Percentiles rank a stretch among this genome's conserved stretches.
Conservation (phyloP, 2,797 vertebrate species). For the Salmo trutta region DNA sequence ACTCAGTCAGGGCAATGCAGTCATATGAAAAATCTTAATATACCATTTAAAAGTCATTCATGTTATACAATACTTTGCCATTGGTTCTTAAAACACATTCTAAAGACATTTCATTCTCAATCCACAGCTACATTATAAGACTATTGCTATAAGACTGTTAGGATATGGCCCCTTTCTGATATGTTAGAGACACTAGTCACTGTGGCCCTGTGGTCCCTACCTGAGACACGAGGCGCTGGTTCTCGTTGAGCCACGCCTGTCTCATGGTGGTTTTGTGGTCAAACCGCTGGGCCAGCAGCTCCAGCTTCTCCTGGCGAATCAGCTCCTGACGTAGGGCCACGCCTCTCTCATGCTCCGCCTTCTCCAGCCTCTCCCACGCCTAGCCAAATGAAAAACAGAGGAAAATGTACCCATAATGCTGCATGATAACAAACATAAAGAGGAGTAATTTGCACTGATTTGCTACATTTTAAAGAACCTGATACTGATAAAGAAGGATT, state of each 20-base stretch:
- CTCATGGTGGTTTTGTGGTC: constrained; percentile 95
- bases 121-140: not conserved
- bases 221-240: constrained; percentile 88
- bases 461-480: not conserved
- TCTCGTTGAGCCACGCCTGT: constrained; percentile 95
- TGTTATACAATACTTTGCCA: not conserved
- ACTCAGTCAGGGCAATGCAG: not conserved
- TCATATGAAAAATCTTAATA: not conserved
- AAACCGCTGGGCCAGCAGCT: constrained; percentile 90
- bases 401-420: not conserved
- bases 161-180: not conserved
- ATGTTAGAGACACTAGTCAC: not conserved
- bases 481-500: not conserved
- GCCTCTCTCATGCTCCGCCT: constrained; percentile 91
- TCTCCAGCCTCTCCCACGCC: constrained; percentile 91
- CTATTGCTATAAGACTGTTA: not conserved
- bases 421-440: not conserved
- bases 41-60: not conserved
- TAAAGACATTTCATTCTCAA: not conserved
- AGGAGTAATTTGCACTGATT: not conserved
- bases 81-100: not conserved
- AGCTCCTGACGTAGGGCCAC: constrained; percentile 87
- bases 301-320: constrained; percentile 95
- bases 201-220: not conserved
- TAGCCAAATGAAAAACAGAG: constrained; percentile 37